These are phyloP conservation scores for Spilarctia lutea DNA, from an alignment of 2,888 invertebrate species.

Conservation along the genomic window DNA sequence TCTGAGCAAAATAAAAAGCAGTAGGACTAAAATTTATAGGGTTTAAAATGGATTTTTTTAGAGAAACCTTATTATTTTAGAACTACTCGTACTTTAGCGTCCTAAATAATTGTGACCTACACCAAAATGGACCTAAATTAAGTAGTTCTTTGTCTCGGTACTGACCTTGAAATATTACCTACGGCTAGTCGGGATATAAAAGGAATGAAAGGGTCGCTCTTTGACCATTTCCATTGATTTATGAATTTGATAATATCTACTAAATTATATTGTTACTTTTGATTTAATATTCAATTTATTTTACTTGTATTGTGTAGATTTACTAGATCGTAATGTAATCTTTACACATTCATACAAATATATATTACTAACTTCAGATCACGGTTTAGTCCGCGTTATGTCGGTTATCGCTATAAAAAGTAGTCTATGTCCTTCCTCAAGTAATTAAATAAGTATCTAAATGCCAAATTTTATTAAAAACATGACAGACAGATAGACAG, in stretches of 20 bases:
- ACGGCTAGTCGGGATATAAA: not conserved
- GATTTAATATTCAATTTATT: not conserved
- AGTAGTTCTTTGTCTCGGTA: not conserved
- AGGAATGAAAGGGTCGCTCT: not conserved
- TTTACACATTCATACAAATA: too few species aligned
- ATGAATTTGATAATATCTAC: not conserved
- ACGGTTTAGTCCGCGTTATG: too few species aligned
- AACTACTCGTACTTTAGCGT: not conserved
- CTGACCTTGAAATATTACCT: not conserved
- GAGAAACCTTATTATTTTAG: not conserved
- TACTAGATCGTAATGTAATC: not conserved
- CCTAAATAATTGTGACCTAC: not conserved
- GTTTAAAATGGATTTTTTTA: not conserved
- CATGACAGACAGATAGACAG: too few species aligned
- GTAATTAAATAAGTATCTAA: too few species aligned
- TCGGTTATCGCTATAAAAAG: too few species aligned
- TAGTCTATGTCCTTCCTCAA: too few species aligned
- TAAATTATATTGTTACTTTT: not conserved
- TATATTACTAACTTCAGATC: too few species aligned
- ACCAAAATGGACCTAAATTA: not conserved
- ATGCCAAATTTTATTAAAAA: too few species aligned
- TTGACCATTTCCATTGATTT: not conserved
- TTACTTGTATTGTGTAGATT: not conserved
- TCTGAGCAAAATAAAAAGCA: not conserved
- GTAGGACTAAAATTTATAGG: not conserved